phyloP scores from a whole-genome alignment of 92 coral and sea anemone genomes.

The Parazoanthus swiftii region DNA sequence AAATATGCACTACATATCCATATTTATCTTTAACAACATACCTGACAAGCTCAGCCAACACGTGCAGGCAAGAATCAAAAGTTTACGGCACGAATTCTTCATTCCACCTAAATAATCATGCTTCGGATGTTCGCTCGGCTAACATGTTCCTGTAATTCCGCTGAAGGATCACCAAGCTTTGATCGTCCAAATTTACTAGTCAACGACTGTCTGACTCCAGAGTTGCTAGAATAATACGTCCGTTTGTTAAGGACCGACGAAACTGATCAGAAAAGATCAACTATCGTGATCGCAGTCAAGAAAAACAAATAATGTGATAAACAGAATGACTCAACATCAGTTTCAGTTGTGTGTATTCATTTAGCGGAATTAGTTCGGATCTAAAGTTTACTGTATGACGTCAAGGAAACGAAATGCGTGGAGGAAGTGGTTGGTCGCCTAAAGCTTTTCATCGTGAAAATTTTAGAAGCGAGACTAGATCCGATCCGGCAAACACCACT shows the following conservation, averaged over 20 bases:
- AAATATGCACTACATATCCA: background rate
- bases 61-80: slow-evolving; percentile 7
- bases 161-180: background rate
- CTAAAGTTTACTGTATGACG: background rate
- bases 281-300: background rate
- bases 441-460: no score
- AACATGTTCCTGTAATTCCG: background rate
- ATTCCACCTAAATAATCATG: background rate
- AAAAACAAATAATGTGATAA: background rate
- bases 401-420: background rate
- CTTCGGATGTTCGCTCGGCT: background rate
- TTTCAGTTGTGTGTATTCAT: background rate
- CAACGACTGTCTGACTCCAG: no score
- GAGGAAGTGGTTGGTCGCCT: no score
- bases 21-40: background rate
- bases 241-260: no score
- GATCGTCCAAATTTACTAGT: background rate
- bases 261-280: background rate
- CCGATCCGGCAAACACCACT: no score
- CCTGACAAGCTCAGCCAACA: slow-evolving; percentile 1
- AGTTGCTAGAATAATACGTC: no score
- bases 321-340: slow-evolving; percentile 5
- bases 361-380: background rate
- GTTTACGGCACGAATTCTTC: background rate
- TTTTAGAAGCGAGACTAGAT: no score